These are phyloP conservation scores for Triplophysa bombifrons DNA, from an alignment of 2,797 vertebrate species.

Conservation along the genomic window DNA sequence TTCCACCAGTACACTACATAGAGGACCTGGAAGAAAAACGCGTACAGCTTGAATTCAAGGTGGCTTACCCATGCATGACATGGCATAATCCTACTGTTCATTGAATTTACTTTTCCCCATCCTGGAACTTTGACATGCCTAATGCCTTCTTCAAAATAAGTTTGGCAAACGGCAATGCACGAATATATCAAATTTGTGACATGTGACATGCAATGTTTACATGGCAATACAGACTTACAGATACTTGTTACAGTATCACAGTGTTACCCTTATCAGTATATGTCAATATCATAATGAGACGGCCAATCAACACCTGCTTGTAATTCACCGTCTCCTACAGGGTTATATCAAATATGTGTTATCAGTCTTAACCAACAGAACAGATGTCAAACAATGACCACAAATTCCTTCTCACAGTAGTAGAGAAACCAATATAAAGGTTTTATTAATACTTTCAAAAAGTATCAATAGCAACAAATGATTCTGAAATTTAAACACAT, in stretches of 20 bases:
- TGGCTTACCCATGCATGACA: not conserved
- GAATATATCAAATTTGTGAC: not conserved
- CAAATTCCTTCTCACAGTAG: slow-evolving; percentile 35
- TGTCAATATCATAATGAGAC: not conserved
- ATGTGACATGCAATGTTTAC: not conserved
- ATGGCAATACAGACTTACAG: too few relatives aligned
- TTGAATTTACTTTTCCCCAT: not conserved
- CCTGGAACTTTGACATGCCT: slow-evolving; percentile 6
- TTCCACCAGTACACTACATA: slow-evolving; percentile 89
- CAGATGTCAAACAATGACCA: slow-evolving; percentile 3
- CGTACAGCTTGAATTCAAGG: not conserved
- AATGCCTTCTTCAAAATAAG: slow-evolving; percentile 16
- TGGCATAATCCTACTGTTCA: not conserved
- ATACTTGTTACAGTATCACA: not conserved
- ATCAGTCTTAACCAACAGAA: slow-evolving; percentile 6
- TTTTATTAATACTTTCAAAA: not conserved
- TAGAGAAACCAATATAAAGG: not conserved
- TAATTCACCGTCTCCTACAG: not conserved
- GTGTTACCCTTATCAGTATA: not conserved
- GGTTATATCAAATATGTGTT: not conserved
- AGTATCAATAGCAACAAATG: not conserved
- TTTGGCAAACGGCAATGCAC: not conserved
- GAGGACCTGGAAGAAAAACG: slow-evolving; percentile 78
- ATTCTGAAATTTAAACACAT: not conserved
- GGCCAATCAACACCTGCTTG: not conserved